These are phyloP conservation scores for Eustalomyia histrio DNA, from an alignment of 2,888 invertebrate species.

Conservation along the genomic window DNA sequence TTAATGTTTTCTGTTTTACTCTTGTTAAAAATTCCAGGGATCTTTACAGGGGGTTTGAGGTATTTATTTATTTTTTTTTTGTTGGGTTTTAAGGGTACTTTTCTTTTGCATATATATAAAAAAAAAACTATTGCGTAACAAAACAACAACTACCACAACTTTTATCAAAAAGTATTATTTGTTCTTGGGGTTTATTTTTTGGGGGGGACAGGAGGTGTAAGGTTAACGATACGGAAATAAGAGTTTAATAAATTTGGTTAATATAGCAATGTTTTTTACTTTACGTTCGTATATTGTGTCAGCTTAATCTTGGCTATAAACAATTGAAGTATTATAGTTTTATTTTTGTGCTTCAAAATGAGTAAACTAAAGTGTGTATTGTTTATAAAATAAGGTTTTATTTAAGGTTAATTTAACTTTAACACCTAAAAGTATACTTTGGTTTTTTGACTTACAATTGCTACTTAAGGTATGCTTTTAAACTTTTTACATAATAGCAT, in stretches of 20 bases:
- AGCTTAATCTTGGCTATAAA: slow-evolving; percentile 1
- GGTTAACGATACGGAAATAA: slow-evolving; percentile 62
- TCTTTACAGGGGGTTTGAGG: slow-evolving; percentile 39
- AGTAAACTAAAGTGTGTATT: background rate
- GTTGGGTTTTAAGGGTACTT: background rate
- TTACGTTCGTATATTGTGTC: background rate
- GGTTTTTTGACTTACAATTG: slow-evolving; percentile 51
- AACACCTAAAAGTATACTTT: slow-evolving; percentile 55
- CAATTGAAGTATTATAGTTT: background rate
- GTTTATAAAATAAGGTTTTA: background rate
- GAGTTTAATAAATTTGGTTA: slow-evolving; percentile 64
- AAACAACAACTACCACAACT: slow-evolving; percentile 28
- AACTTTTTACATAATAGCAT: slow-evolving; percentile 43
- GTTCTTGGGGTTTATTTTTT: slow-evolving; percentile 37
- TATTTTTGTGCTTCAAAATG: too few relatives aligned
- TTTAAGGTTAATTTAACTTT: slow-evolving; percentile 56
- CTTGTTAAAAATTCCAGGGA: slow-evolving; percentile 28
- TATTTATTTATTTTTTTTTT: slow-evolving; percentile 7
- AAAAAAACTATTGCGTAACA: slow-evolving; percentile 41
- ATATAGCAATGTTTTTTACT: slow-evolving; percentile 43
- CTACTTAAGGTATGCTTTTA: slow-evolving; percentile 58
- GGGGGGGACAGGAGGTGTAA: slow-evolving; percentile 26
- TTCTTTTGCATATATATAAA: slow-evolving; percentile 11
- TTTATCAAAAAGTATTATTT: slow-evolving; percentile 44
- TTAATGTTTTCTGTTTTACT: slow-evolving; percentile 69